phyloP scores from a whole-genome alignment of 1,140 invertebrate genomes.

The Eumaeus atala region DNA sequence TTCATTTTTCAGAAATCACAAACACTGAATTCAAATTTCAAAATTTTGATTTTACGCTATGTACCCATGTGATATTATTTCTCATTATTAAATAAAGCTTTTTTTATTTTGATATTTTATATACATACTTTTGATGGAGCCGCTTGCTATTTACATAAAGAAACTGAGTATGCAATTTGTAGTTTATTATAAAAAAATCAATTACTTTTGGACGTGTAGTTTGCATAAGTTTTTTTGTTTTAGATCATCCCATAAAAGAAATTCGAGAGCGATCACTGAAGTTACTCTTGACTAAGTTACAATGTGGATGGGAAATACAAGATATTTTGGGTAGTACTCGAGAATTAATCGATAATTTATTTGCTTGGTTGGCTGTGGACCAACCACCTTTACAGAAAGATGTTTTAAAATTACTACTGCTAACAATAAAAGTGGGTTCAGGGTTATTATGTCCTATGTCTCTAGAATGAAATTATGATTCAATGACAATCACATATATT shows the following conservation, averaged over 20 bases:
- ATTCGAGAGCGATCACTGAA: conserved; percentile 57
- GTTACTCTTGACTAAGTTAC: conserved; percentile 44
- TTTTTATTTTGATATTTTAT: background rate
- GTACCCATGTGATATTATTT: too few species aligned
- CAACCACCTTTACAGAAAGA: conserved; percentile 47
- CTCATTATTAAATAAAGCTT: background rate
- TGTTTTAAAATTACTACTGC: conserved; percentile 44
- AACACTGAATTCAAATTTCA: too few species aligned
- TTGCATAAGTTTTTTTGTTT: conserved; percentile 13
- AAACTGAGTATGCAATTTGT: conserved; percentile 45
- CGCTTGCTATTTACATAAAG: conserved; percentile 41
- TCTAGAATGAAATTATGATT: conserved; percentile 1
- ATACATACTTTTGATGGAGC: background rate
- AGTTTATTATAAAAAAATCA: background rate
- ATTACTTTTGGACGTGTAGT: background rate
- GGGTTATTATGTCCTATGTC: background rate
- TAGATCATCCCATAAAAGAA: conserved; percentile 57
- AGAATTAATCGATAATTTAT: conserved; percentile 41
- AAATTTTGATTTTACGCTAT: too few species aligned
- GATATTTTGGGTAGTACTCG: conserved; percentile 49
- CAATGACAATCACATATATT: conserved; percentile 14
- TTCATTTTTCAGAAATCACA: too few species aligned
- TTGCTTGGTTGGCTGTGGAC: conserved; percentile 48
- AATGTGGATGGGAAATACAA: conserved; percentile 53
- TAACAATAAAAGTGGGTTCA: conserved; percentile 44